Percentiles rank a stretch among this genome's conserved stretches.
Evolutionary conservation across 2,797 vertebrate species (phyloP).

Genomic region (Podargus strigoides): DNA sequence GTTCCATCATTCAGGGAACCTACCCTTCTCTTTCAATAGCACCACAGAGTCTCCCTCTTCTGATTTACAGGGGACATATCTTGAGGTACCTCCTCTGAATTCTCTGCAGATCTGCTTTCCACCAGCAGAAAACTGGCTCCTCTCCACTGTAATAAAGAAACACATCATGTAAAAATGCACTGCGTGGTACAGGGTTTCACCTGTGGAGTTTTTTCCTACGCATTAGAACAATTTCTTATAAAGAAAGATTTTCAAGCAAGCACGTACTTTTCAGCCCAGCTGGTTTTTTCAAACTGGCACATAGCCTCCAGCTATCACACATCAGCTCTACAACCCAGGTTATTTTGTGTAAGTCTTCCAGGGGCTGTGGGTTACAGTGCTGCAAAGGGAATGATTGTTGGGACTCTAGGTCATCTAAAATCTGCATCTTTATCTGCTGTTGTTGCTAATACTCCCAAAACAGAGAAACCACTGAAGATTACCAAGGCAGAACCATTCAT

Average conservation of each 20-base stretch:
- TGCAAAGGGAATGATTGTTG: not conserved
- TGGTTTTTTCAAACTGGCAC: not conserved
- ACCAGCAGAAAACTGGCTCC: not conserved
- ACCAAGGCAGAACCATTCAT: not conserved
- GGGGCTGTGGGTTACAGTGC: not conserved
- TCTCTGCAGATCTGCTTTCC: not conserved
- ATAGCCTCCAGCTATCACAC: not conserved
- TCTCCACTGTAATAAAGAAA: not conserved
- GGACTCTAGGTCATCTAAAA: not conserved
- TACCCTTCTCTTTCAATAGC: not conserved
- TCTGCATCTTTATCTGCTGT: not conserved
- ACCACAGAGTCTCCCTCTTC: not conserved
- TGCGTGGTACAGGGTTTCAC: not conserved
- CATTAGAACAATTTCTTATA: not conserved
- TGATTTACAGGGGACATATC: not conserved
- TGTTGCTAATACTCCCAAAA: not conserved
- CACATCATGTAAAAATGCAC: fast-evolving
- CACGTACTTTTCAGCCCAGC: not conserved
- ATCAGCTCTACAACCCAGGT: not conserved
- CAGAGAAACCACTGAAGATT: not conserved
- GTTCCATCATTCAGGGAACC: not conserved
- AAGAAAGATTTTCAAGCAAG: not conserved
- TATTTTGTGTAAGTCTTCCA: not conserved
- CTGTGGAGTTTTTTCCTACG: not conserved
- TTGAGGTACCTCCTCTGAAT: not conserved